Percentiles rank a stretch among this genome's conserved stretches.
These are phyloP conservation scores for Cyrtodaria siliqua DNA, from an alignment of 2,888 invertebrate genomes.

Conservation along the genomic window DNA sequence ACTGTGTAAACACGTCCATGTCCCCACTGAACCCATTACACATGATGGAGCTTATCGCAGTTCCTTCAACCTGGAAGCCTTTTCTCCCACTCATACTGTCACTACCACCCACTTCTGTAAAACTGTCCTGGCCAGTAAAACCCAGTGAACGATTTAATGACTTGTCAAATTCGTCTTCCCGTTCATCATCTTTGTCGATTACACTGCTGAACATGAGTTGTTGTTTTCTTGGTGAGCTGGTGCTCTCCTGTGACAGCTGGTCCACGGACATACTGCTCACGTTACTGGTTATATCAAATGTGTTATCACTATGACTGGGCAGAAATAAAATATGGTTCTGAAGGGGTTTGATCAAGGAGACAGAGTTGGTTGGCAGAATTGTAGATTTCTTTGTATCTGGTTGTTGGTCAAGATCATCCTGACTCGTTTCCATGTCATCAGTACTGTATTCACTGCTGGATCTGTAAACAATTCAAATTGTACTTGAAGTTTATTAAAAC, in stretches of 20 bases:
- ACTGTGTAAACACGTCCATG: constrained; percentile 8
- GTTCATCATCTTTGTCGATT: constrained; percentile 29
- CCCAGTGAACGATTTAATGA: background rate
- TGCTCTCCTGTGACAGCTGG: constrained; percentile 48
- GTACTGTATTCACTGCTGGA: background rate
- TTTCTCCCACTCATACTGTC: background rate
- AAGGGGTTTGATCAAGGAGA: background rate
- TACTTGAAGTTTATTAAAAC: too few species aligned
- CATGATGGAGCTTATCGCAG: background rate
- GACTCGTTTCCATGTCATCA: constrained; percentile 1
- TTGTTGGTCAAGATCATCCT: background rate
- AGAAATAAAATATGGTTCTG: constrained; percentile 43
- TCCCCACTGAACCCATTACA: background rate
- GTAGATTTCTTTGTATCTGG: background rate
- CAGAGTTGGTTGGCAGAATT: too few species aligned
- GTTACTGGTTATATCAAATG: too few species aligned
- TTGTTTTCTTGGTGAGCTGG: constrained; percentile 13
- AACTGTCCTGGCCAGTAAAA: background rate
- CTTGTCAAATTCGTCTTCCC: constrained; percentile 9
- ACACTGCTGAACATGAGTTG: constrained; percentile 51
- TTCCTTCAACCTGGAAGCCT: background rate
- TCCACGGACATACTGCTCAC: constrained; percentile 7
- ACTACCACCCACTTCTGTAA: background rate
- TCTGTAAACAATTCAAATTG: too few species aligned
- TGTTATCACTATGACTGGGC: constrained; percentile 13